Percentiles rank a stretch among this genome's conserved stretches.
phyloP scores from a whole-genome alignment of 2,113 vertebrate genomes.

The Grammomys dolichurus region DNA sequence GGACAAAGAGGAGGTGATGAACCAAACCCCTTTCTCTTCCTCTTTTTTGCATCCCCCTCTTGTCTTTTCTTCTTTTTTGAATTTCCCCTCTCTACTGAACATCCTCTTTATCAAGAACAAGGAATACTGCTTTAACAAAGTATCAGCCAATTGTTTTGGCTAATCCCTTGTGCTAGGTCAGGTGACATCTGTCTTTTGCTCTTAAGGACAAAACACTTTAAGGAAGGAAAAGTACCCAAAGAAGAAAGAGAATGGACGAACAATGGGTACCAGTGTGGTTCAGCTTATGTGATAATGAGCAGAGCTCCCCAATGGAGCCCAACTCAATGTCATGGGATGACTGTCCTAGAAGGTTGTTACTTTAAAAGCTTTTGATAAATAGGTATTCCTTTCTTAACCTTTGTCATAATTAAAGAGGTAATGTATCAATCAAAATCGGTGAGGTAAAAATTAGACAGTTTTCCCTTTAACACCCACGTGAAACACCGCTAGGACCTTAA shows the following conservation, averaged over 20 bases:
- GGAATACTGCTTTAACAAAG: background rate
- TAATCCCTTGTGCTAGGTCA: background rate
- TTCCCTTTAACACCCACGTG: background rate
- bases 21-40: background rate
- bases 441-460: background rate
- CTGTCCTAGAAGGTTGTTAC: background rate
- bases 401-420: slow-evolving; percentile 2
- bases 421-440: background rate
- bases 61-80: background rate
- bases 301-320: accelerated
- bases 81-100: too few relatives aligned
- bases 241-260: background rate
- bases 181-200: background rate
- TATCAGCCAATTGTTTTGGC: background rate
- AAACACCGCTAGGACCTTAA: background rate
- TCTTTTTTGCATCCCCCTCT: background rate
- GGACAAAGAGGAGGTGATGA: background rate
- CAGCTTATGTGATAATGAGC: accelerated
- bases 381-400: background rate
- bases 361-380: background rate
- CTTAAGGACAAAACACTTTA: background rate
- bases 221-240: background rate
- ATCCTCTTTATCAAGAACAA: background rate
- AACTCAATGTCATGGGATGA: accelerated
- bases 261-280: background rate